A percentile compares a stretch with the other conserved stretches of the same genome.
phyloP scores from a whole-genome alignment of 1,140 invertebrate species.

The Apis dorsata region DNA sequence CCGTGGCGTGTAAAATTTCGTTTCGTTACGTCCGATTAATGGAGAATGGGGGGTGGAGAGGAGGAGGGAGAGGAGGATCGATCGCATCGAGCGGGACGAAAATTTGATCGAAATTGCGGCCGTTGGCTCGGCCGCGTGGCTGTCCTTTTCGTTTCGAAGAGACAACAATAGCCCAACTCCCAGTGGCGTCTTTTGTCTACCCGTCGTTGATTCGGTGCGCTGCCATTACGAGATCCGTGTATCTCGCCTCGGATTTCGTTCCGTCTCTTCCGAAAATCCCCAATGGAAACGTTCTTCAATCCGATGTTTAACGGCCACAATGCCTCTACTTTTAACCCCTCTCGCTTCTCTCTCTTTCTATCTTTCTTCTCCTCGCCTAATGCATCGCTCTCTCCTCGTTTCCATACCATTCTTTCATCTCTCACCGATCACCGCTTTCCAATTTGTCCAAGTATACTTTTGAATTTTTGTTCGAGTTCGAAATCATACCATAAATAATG shows the following conservation, averaged over 20 bases:
- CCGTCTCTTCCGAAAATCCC: conserved; percentile 69
- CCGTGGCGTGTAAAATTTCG: not conserved
- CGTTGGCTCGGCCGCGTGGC: too few species aligned
- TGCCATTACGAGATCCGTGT: conserved; percentile 60
- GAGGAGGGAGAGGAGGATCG: too few species aligned
- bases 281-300: conserved; percentile 68
- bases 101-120: conserved; percentile 43
- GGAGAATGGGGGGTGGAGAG: not conserved
- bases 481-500: too few species aligned
- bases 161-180: conserved; percentile 16
- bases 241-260: conserved; percentile 57
- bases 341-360: not conserved
- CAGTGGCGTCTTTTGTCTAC: not conserved
- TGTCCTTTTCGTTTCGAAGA: conserved; percentile 9
- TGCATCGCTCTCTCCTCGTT: not conserved
- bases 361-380: not conserved
- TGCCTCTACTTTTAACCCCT: conserved; percentile 45
- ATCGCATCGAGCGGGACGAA: not conserved
- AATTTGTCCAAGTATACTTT: too few species aligned
- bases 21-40: not conserved
- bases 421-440: not conserved
- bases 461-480: not conserved
- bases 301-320: conserved; percentile 69
- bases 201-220: conserved; percentile 24
- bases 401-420: too few species aligned